A percentile compares a stretch with the other conserved stretches of the same genome.
Evolutionary conservation across 2,797 vertebrate genomes (phyloP).

Genomic region (Cryptoprocta ferox): DNA sequence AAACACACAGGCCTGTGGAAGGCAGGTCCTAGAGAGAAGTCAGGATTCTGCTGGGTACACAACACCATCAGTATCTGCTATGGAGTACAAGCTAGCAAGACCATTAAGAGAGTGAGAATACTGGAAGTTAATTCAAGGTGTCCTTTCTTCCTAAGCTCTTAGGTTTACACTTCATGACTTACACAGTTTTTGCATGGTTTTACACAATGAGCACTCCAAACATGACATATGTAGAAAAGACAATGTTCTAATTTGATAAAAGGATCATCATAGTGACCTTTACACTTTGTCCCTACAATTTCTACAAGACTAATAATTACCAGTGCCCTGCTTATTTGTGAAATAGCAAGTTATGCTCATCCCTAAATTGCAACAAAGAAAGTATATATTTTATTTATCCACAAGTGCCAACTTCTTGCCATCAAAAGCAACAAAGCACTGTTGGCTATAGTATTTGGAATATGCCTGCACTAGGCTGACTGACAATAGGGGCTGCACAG

Average conservation of each 20-base stretch:
- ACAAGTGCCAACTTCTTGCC: not conserved
- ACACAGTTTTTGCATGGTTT: not conserved
- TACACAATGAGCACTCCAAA: not conserved
- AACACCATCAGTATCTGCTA: not conserved
- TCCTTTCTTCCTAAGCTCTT: not conserved
- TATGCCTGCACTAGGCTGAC: not conserved
- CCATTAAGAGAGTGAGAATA: not conserved
- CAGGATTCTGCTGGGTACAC: not conserved
- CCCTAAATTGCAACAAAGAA: not conserved
- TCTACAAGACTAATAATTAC: not conserved
- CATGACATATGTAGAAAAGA: not conserved
- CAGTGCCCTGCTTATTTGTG: not conserved
- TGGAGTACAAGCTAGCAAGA: not conserved
- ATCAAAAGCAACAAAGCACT: not conserved
- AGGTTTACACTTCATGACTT: not conserved
- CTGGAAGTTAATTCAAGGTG: not conserved
- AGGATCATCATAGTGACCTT: not conserved
- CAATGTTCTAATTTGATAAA: not conserved
- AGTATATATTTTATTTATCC: not conserved
- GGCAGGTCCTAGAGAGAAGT: not conserved
- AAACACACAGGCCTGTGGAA: not conserved
- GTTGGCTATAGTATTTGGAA: not conserved
- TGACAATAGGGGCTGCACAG: not conserved
- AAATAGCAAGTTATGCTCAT: not conserved
- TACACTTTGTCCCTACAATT: not conserved